Base-by-base conservation (phyloP, 2,888 invertebrate species). In the Eupithecia insigniata region DNA sequence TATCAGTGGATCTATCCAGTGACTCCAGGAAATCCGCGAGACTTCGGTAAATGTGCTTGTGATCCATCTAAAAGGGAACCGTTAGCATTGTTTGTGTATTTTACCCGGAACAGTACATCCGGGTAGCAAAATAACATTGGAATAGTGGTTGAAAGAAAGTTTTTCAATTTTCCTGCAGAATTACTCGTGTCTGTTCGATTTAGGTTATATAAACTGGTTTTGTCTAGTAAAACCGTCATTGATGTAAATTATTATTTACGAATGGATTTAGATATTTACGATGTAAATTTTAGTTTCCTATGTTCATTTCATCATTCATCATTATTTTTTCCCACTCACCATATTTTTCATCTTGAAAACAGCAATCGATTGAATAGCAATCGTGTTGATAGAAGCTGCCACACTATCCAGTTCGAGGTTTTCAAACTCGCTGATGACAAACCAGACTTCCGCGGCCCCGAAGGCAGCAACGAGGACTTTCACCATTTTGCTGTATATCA, bases 1-100 rank as follows among this genome's bases (percentile, higher is more conserved):
- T 78, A 0, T 72, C 58, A 1, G 91, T 92, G 0, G 87, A 83
- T 26, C 84, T 81, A 74, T 92, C 92, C 70, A 92, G 81, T 0
- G 89, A 87, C 60, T 90, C 88, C 90, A 91, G 89, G 1, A 90
- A 85, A 32, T 80, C 84, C 1, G 89, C 86, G 22, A 92, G 75
- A 32, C 79, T 82, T 74, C 85, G 87, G 76, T 88, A 93, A n/a
- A 87, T 73, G 3, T 80, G 78, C 77, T 81, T 85, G 72, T 92
- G 82, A 30, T 80, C 77, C 18, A 84, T 70, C 91, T 91, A 76
- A 67, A 82, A 82, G 62, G 62, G n/a, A 68, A 51, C 51, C 32
- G 65, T 55, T 60, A 72, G 34, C n/a, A 34, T 60, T 60, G 60
- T 39, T 55, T 73, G 68, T 71, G 36, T 74, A 60, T 61, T 61